Conservation (phyloP, 2,113 vertebrate species). For the Anthoscopus minutus region DNA sequence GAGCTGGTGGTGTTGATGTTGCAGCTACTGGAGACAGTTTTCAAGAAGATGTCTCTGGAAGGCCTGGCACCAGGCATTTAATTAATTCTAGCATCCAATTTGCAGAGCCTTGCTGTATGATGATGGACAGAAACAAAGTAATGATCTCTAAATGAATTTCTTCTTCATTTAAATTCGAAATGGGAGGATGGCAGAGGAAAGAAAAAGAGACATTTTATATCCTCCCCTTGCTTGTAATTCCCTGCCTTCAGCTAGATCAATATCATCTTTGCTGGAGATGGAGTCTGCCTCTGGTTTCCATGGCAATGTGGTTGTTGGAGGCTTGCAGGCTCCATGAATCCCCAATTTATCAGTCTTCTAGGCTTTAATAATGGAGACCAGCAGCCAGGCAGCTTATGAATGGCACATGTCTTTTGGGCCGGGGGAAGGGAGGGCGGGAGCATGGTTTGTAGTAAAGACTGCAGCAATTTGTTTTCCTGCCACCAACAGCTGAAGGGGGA, state of each 20-base stretch:
- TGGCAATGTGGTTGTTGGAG: constrained; percentile 70
- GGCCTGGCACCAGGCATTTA: constrained; percentile 5
- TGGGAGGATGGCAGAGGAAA: neutral
- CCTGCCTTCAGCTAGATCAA: constrained; percentile 61
- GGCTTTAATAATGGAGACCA: constrained; percentile 67
- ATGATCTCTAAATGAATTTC: constrained; percentile 41
- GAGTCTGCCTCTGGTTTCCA: constrained; percentile 71
- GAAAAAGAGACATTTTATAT: constrained; percentile 32
- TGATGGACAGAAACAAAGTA: constrained; percentile 27
- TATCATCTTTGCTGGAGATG: constrained; percentile 57
- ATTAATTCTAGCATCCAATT: constrained; percentile 31
- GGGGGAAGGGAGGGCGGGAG: constrained; percentile 5
- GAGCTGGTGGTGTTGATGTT: neutral
- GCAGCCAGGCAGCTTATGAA: constrained; percentile 64
- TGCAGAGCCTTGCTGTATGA: neutral
- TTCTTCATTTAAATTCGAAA: constrained; percentile 23
- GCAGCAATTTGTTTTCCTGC: constrained; percentile 57
- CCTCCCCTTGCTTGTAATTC: constrained; percentile 35
- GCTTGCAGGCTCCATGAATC: constrained; percentile 63
- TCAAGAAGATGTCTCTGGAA: neutral
- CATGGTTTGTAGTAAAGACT: constrained; percentile 4
- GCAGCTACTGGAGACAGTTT: neutral
- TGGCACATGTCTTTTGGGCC: constrained; percentile 58
- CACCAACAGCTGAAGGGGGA: neutral
- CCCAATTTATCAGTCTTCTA: constrained; percentile 71